These are phyloP conservation scores for Cecidostiba fungosa DNA, from an alignment of 2,888 invertebrate genomes.

Conservation along the genomic window DNA sequence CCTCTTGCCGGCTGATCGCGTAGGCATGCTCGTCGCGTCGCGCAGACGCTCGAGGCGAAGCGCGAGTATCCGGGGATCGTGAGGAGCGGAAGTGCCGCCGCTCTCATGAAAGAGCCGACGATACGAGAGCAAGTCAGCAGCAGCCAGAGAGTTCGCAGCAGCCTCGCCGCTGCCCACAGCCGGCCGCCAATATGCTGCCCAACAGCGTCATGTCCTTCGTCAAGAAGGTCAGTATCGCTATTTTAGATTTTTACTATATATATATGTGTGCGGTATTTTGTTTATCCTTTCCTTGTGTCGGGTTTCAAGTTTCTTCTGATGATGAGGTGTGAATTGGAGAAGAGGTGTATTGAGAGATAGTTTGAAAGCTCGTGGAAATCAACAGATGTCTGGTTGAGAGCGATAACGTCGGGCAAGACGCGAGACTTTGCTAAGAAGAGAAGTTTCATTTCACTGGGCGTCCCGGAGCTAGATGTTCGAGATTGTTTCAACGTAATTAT, in stretches of 20 bases:
- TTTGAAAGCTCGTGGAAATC: background rate
- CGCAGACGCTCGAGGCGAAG: background rate
- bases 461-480: background rate
- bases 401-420: background rate
- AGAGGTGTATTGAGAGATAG: too few relatives aligned
- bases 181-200: slow-evolving; percentile 88
- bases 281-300: background rate
- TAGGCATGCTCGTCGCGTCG: background rate
- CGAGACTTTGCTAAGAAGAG: background rate
- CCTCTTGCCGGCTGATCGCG: background rate
- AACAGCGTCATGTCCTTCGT: slow-evolving; percentile 95
- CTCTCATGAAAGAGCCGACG: slow-evolving; percentile 14
- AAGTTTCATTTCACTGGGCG: background rate
- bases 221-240: slow-evolving; percentile 90
- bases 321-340: background rate
- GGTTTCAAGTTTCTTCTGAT: background rate
- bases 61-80: background rate
- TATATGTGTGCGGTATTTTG: background rate
- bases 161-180: background rate
- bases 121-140: slow-evolving; percentile 6
- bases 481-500: background rate
- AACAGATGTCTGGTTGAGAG: background rate
- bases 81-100: slow-evolving; percentile 7
- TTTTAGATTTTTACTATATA: slow-evolving; percentile 61
- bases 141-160: slow-evolving; percentile 18